Base-by-base conservation (phyloP, 2,888 invertebrate species). In the Drosophila pseudotalamancana region DNA sequence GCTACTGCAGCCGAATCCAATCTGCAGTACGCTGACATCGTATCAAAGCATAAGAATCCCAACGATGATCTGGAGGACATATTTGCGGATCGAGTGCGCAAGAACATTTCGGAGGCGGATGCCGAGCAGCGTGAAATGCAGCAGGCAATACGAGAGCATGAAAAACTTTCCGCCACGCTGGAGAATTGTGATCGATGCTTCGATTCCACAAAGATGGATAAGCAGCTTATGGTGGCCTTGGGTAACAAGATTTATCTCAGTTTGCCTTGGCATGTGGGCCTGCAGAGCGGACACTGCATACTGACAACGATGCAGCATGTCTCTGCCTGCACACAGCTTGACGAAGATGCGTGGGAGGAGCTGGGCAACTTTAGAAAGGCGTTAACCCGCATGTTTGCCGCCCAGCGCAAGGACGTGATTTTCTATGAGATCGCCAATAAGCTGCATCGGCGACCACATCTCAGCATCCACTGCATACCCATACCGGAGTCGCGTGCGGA, bases 261-360 rank as follows among this genome's bases (percentile, higher is more conserved):
- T 73, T 90, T 99, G 56, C 98, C 99, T 1, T 92, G 94, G 53
- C 94, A 94, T 88, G 94, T 94, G 82, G 97, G 98, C 0, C 92
- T 99, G 62, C 95, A 96, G 3, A 93, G 94, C 54, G 96, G 97
- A 0, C 99, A 99, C 89, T 99, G 96, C 87, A 92, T 97, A 46
- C 95, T 99, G 81, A 93, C 95, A 2, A 97, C 98, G 0, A 94
- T 96, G 87, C 94, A 95, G 74, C 99, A 99, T 91, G 92, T 94
- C 0, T 89, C 95, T 2, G 96, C 97, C 89, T 94, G 95, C 31
- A 97, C 97, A 0, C 94, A 95, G 70, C 89, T 98, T 35, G 99
- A 99, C 92, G 99, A 99, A 93, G 97, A 99, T 92, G 95, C 97
- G 42, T 99, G 97, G 97, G 93, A 94, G 60, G 98, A 98, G 92